These are phyloP conservation scores for Philopotamus ludificatus DNA, from an alignment of 1,140 invertebrate species.

Conservation along the genomic window DNA sequence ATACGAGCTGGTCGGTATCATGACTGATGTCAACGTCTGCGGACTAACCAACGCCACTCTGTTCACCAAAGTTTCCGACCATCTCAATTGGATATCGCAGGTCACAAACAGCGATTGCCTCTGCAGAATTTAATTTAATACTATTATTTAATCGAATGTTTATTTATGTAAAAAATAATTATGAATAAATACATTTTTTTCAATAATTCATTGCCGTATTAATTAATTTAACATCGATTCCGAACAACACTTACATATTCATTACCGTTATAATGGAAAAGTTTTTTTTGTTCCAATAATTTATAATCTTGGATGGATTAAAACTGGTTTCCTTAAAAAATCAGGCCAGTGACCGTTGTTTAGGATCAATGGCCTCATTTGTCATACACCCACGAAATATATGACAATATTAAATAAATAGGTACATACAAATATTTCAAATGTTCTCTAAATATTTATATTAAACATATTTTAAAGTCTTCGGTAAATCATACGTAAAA, in stretches of 20 bases:
- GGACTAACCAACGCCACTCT: conserved; percentile 49
- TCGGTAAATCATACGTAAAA: too few relatives aligned
- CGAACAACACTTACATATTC: not conserved
- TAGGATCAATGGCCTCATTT: not conserved
- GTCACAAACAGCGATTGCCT: conserved; percentile 58
- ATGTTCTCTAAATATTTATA: too few relatives aligned
- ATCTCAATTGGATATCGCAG: conserved; percentile 61
- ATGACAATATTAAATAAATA: too few relatives aligned
- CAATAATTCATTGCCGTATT: not conserved
- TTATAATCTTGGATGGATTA: not conserved
- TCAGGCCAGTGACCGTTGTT: not conserved
- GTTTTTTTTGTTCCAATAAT: not conserved
- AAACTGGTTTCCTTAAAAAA: conserved; percentile 6
- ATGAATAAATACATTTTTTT: not conserved
- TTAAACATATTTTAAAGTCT: too few relatives aligned
- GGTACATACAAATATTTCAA: too few relatives aligned
- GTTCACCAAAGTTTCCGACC: conserved; percentile 60
- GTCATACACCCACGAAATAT: not conserved
- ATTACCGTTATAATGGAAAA: not conserved
- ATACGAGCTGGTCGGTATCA: conserved; percentile 43
- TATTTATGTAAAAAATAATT: not conserved
- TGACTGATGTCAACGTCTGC: conserved; percentile 54
- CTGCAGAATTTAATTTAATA: conserved; percentile 43
- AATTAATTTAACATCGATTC: not conserved
- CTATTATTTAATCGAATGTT: not conserved